phyloP scores from a whole-genome alignment of 2,797 vertebrate species.

The Lepus townsendii region DNA sequence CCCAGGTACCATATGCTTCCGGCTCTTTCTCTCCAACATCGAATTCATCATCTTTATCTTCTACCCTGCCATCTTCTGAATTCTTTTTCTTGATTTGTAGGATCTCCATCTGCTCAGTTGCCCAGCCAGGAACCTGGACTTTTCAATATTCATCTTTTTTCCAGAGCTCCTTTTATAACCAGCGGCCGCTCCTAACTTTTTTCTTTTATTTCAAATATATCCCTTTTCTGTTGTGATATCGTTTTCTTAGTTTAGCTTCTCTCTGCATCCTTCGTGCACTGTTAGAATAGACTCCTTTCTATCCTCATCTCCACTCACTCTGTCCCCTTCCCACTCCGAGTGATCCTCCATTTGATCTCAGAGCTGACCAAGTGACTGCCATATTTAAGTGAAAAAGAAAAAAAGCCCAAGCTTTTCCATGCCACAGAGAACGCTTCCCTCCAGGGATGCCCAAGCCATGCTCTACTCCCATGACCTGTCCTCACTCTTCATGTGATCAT shows the following conservation, averaged over 20 bases:
- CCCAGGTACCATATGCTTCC: constrained; percentile 52
- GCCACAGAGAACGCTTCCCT: background rate
- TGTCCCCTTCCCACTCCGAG: background rate
- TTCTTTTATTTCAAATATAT: constrained; percentile 32
- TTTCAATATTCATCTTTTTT: constrained; percentile 53
- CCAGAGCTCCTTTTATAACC: constrained; percentile 49
- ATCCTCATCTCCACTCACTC: background rate
- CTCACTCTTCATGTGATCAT: background rate
- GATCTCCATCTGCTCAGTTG: constrained; percentile 59
- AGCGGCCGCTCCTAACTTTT: constrained; percentile 22
- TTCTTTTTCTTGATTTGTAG: constrained; percentile 49
- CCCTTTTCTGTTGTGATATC: background rate
- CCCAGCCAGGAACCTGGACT: constrained; percentile 62
- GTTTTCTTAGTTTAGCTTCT: background rate
- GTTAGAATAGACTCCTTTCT: background rate
- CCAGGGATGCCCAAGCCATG: background rate
- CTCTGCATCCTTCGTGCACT: background rate
- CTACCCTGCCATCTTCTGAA: constrained; percentile 51
- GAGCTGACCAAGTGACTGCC: background rate
- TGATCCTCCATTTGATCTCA: background rate
- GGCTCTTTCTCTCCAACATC: background rate
- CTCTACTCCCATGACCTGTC: background rate
- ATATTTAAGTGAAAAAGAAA: too few species aligned
- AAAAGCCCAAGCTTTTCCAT: background rate
- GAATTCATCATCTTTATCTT: constrained; percentile 59